These are phyloP conservation scores for Megathymus violae DNA, from an alignment of 1,140 invertebrate species.

Conservation along the genomic window DNA sequence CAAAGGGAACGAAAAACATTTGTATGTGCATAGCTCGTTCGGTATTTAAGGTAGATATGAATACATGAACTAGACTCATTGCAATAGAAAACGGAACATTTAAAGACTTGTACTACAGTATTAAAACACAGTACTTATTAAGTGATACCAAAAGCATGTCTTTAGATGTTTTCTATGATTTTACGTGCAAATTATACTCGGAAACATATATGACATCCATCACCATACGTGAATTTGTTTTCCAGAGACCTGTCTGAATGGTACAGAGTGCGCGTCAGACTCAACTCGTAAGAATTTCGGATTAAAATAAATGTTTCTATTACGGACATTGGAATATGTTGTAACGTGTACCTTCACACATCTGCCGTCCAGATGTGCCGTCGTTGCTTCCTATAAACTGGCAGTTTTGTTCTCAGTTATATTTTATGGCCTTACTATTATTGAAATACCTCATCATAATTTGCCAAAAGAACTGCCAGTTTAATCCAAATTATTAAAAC, in stretches of 20 bases:
- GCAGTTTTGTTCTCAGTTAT: constrained; percentile 63
- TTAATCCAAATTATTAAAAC: constrained; percentile 51
- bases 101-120: constrained; percentile 8
- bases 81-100: constrained; percentile 13
- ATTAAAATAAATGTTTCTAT: constrained; percentile 79
- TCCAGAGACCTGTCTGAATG: constrained; percentile 89
- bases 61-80: constrained; percentile 13
- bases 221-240: constrained; percentile 87
- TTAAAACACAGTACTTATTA: too few species aligned
- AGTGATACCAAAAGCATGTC: constrained; percentile 3
- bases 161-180: constrained; percentile 7
- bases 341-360: constrained; percentile 78
- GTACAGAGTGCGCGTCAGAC: constrained; percentile 90
- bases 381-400: constrained; percentile 74
- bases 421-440: constrained; percentile 21
- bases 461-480: constrained; percentile 67
- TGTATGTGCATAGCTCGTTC: constrained; percentile 1
- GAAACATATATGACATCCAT: constrained; percentile 63
- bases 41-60: constrained; percentile 14
- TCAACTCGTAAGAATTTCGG: constrained; percentile 88
- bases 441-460: constrained; percentile 35
- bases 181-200: constrained; percentile 24
- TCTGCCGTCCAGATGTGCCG: constrained; percentile 80
- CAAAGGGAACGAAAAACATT: constrained; percentile 2
- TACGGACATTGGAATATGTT: constrained; percentile 75